Percentiles rank a stretch among this genome's conserved stretches.
These are phyloP conservation scores for Sebastes trivittatus DNA, from an alignment of 2,797 vertebrate species.

Conservation along the genomic window DNA sequence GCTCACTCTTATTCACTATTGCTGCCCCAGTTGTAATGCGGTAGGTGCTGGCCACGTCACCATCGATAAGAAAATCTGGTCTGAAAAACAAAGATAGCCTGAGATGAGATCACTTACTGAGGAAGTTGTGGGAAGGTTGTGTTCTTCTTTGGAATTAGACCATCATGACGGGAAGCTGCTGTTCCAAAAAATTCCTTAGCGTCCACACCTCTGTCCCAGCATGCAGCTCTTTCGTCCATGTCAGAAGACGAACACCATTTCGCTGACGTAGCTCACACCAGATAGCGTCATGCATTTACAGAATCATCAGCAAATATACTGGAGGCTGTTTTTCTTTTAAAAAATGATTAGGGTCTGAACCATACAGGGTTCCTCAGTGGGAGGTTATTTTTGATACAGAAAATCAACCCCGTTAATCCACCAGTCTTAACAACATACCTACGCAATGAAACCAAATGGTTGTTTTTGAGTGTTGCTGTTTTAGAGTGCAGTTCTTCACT, in stretches of 20 bases:
- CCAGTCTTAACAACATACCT: conserved; percentile 46
- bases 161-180: conserved; percentile 44
- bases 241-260: conserved; percentile 13
- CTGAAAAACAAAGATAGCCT: conserved; percentile 36
- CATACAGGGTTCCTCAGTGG: neutral
- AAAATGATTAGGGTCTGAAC: conserved; percentile 18
- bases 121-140: conserved; percentile 43
- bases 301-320: neutral
- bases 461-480: conserved; percentile 61
- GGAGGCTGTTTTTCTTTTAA: conserved; percentile 18
- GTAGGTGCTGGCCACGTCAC: conserved; percentile 14
- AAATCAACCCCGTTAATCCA: conserved; percentile 33
- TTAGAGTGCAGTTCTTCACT: conserved; percentile 50
- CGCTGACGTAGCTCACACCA: neutral
- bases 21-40: conserved; percentile 9
- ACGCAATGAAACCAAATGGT: conserved; percentile 56
- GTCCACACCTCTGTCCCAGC: conserved; percentile 30
- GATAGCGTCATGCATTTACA: neutral
- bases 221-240: neutral
- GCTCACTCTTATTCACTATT: conserved; percentile 15
- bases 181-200: conserved; percentile 28
- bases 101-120: conserved; percentile 52
- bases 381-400: conserved; percentile 27
- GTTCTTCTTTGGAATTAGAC: conserved; percentile 44
- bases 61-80: conserved; percentile 49